Evolutionary conservation across 1,140 invertebrate species (phyloP).

Genomic region (Eumeta japonica): DNA sequence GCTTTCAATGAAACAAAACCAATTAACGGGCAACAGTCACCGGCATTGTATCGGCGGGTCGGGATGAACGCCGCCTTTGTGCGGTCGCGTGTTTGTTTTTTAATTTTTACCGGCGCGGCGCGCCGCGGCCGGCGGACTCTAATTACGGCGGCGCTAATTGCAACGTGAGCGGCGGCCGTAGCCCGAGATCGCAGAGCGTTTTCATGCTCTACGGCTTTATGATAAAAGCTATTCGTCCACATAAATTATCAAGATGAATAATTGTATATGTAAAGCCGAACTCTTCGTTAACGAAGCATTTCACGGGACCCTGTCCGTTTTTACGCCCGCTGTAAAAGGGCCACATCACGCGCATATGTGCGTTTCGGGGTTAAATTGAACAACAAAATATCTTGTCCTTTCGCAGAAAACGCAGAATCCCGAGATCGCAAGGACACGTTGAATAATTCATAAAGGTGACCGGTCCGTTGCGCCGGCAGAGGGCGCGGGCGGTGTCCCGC

Average conservation of each 20-base stretch:
- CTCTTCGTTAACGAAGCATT: too few species aligned
- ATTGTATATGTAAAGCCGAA: too few species aligned
- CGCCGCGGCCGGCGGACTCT: constrained; percentile 13
- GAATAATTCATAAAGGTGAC: constrained; percentile 45
- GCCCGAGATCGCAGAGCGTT: too few species aligned
- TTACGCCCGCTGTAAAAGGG: too few species aligned
- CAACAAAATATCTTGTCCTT: too few species aligned
- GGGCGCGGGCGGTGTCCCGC: constrained; percentile 15
- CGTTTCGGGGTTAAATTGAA: too few species aligned
- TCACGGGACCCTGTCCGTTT: too few species aligned
- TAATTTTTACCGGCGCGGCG: constrained; percentile 23
- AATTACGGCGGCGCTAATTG: constrained; percentile 35
- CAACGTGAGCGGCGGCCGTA: constrained; percentile 17
- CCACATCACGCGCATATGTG: too few species aligned
- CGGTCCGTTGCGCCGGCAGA: constrained; percentile 32
- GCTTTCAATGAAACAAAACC: constrained; percentile 30
- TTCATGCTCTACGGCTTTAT: too few species aligned
- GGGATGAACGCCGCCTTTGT: constrained; percentile 44
- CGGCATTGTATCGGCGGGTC: constrained; percentile 36
- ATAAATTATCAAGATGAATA: too few species aligned
- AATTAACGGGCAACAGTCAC: constrained; percentile 39
- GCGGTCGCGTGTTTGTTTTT: constrained; percentile 35
- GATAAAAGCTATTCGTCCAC: too few species aligned
- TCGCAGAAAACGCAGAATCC: constrained; percentile 27
- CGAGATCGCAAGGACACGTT: constrained; percentile 33